Base-by-base conservation (phyloP, 1,140 invertebrate genomes). In the Magallana ariakensis region DNA sequence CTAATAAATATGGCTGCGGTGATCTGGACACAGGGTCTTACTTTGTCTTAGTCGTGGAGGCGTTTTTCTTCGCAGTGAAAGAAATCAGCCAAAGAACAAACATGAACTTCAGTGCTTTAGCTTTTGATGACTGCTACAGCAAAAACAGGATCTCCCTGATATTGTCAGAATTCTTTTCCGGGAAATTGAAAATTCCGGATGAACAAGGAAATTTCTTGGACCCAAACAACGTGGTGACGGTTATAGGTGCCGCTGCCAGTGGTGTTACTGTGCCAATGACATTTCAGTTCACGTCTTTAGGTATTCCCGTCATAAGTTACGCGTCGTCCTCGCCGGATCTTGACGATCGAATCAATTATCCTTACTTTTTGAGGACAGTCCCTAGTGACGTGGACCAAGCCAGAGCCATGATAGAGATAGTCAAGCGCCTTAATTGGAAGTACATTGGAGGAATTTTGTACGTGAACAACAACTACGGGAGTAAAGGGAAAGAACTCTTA, bases 331-430 rank as follows among this genome's bases (percentile, higher is more conserved):
- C 91, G 8, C 89, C 91, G 0, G 92, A 92, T 87, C 86, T 94
- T 13, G 93, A 93, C 87, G 93, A 94, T 84, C 89, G 89, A 80
- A 87, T 89, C 7, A 91, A 91, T 56, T 94, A 90, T 86, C 92
- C 92, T 0, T 94, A 91, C 70, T 94, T 94, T 83, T 84, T 93
- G 11, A 88, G 94, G 13, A 93, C 93, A 7, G 93, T 94, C 53
- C 93, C 93, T 10, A 92, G 92, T 89, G 94, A 94, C 84, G 88
- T 90, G 2, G 89, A 91, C 91, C 97, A 97, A 93, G 96, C 96
- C 0, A 95, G 96, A 88, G 96, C 96, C 0, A 97, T 97, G 95
- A 96, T 96, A 8, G 96, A 96, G 91, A 96, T 97, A 80, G 95
- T 97, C 22, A 95, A 89, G 57, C 19, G 66, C 91, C 96, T 93